phyloP scores from a whole-genome alignment of 2,113 vertebrate species.

The Eptesicus fuscus region DNA sequence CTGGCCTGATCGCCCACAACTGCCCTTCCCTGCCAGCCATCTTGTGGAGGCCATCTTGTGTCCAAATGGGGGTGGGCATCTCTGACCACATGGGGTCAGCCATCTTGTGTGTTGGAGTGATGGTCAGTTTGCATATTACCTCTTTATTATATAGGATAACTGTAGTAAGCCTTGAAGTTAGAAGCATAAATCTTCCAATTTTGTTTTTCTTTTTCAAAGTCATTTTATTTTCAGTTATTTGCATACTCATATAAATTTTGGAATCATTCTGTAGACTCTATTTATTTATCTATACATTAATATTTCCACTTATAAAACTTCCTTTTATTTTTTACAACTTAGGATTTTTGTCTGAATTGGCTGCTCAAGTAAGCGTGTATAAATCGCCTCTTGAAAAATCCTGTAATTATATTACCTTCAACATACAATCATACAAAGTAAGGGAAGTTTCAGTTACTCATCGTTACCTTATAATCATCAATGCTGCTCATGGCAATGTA shows the following conservation, averaged over 20 bases:
- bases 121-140: too few species aligned
- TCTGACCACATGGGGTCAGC: too few species aligned
- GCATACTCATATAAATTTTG: neutral
- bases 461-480: constrained; percentile 85
- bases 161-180: neutral
- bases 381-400: neutral
- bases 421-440: neutral
- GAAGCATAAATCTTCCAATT: neutral
- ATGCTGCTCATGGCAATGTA: constrained; percentile 90
- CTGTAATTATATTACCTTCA: neutral
- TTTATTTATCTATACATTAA: neutral
- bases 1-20: too few species aligned
- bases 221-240: neutral
- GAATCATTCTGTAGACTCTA: neutral
- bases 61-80: too few species aligned
- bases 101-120: too few species aligned
- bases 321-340: neutral
- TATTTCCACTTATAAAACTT: neutral
- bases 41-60: too few species aligned
- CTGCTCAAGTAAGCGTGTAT: neutral
- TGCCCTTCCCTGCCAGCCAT: too few species aligned
- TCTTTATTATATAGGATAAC: neutral
- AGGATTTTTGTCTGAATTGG: neutral
- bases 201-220: neutral
- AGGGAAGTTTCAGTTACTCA: neutral